A percentile compares a stretch with the other conserved stretches of the same genome.
phyloP scores from a whole-genome alignment of 1,140 invertebrate genomes.

The Ditylenchus dipsaci region DNA sequence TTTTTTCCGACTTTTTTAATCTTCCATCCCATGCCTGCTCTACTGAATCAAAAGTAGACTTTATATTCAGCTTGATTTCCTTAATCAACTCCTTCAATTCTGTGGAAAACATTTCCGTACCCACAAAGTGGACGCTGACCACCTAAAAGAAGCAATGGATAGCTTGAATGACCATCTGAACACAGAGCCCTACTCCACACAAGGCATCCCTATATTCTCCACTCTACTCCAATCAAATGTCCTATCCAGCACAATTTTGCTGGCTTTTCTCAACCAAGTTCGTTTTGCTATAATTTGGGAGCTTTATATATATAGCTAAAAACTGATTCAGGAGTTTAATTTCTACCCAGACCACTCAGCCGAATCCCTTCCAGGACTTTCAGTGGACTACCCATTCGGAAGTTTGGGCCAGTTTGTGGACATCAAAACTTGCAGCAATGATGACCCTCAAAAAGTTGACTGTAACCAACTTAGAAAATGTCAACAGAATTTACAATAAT shows the following conservation, averaged over 20 bases:
- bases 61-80: too few species aligned
- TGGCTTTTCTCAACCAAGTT: neutral
- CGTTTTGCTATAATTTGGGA: too few species aligned
- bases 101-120: too few species aligned
- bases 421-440: neutral
- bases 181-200: neutral
- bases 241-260: neutral
- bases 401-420: constrained; percentile 1
- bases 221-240: neutral
- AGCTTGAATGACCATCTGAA: neutral
- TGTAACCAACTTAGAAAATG: neutral
- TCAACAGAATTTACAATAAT: neutral
- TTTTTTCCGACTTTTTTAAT: too few species aligned
- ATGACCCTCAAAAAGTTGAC: neutral
- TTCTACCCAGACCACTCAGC: too few species aligned
- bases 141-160: neutral
- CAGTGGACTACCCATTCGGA: neutral
- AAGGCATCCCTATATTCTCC: constrained; percentile 1
- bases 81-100: too few species aligned
- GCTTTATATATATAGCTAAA: too few species aligned
- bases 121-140: too few species aligned
- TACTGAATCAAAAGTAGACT: too few species aligned
- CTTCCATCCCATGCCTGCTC: too few species aligned
- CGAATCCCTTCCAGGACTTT: neutral
- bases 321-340: too few species aligned